Evolutionary conservation across 1,140 invertebrate genomes (phyloP).

Genomic region (Sinonovacula constricta): DNA sequence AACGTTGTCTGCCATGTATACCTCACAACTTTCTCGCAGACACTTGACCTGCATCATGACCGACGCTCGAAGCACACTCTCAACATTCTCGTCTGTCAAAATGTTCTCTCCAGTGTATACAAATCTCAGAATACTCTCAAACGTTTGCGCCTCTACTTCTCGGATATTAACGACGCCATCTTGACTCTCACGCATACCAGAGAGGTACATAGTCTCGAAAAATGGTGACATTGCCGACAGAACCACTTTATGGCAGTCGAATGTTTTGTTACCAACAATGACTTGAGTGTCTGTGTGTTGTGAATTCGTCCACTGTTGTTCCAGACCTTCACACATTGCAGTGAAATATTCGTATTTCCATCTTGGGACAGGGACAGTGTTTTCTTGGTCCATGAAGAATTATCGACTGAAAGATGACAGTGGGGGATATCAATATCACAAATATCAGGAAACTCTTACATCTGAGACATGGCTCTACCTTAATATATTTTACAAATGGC

Average conservation of each 20-base stretch:
- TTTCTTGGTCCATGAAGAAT: no score
- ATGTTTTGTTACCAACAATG: conserved; percentile 41
- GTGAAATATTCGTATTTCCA: conserved; percentile 12
- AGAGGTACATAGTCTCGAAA: conserved; percentile 95
- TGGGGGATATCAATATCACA: no score
- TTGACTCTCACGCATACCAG: conserved; percentile 85
- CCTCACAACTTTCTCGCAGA: conserved; percentile 61
- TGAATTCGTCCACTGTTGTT: conserved; percentile 20
- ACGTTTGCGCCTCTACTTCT: conserved; percentile 35
- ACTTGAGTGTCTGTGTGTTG: conserved; percentile 55
- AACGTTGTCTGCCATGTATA: conserved; percentile 57
- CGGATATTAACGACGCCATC: conserved; percentile 45
- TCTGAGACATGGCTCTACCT: no score
- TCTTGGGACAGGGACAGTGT: not conserved
- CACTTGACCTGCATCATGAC: conserved; percentile 62
- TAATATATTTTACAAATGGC: no score
- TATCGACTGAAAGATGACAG: no score
- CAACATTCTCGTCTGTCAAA: conserved; percentile 58
- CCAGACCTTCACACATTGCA: not conserved
- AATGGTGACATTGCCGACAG: conserved; percentile 93
- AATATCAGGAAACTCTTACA: no score
- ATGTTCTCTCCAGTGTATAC: conserved; percentile 60
- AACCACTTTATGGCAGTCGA: conserved; percentile 81
- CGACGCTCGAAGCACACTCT: conserved; percentile 57
- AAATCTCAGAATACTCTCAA: conserved; percentile 58